phyloP scores from a whole-genome alignment of 1,140 invertebrate species.

The Meloidogyne exigua region DNA sequence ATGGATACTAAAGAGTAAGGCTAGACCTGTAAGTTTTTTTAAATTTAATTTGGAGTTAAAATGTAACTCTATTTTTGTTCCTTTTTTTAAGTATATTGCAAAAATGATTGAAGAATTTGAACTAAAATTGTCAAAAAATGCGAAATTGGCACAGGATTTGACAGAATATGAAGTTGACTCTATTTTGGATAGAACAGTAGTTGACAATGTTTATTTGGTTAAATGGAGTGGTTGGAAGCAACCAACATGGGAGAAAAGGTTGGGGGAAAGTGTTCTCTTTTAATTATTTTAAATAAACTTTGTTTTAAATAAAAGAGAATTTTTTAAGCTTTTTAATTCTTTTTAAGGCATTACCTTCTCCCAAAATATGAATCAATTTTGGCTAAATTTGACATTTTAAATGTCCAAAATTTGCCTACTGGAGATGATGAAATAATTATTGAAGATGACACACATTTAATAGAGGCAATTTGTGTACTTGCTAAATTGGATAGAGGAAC shows the following conservation, averaged over 20 bases:
- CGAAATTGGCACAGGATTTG: neutral
- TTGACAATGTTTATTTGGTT: slow-evolving; percentile 6
- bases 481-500: neutral
- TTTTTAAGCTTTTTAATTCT: too few species aligned
- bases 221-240: slow-evolving; percentile 10
- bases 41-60: neutral
- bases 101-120: slow-evolving; percentile 11
- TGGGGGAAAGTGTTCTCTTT: too few species aligned
- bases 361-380: neutral
- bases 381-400: neutral
- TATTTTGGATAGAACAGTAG: slow-evolving; percentile 11
- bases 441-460: neutral
- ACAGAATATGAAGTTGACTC: slow-evolving; percentile 17
- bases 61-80: too few species aligned
- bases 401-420: neutral
- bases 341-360: neutral
- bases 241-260: slow-evolving; percentile 18
- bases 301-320: too few species aligned
- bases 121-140: neutral
- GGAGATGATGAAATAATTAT: neutral
- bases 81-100: slow-evolving; percentile 11
- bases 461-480: neutral
- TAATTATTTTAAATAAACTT: too few species aligned
- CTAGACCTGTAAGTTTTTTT: neutral
- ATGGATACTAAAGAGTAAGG: neutral